Conservation (phyloP, 2,888 invertebrate genomes). For the Neoaliturus tenellus region DNA sequence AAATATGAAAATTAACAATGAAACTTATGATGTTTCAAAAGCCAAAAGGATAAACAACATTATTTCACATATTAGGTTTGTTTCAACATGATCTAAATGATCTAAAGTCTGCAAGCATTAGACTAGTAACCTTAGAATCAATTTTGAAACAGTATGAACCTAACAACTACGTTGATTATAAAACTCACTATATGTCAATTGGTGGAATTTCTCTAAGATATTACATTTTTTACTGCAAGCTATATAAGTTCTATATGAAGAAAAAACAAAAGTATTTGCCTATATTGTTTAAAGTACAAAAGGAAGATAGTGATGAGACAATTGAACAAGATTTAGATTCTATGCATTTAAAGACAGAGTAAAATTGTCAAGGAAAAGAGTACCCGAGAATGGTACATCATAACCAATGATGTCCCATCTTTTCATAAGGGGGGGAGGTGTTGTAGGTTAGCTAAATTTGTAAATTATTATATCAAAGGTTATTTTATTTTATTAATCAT, state of each 20-base stretch:
- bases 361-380: background rate
- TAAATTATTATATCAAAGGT: no score
- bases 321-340: background rate
- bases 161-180: background rate
- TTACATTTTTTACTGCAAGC: background rate
- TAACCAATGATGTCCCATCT: slow-evolving; percentile 7
- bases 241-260: background rate
- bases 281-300: background rate
- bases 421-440: slow-evolving; percentile 27
- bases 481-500: no score
- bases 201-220: background rate
- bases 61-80: background rate
- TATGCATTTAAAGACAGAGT: slow-evolving; percentile 25
- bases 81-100: slow-evolving; percentile 9
- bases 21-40: background rate
- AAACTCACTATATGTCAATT: background rate
- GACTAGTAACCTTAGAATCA: background rate
- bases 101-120: background rate
- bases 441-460: no score
- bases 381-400: background rate
- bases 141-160: slow-evolving; percentile 22
- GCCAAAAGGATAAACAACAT: slow-evolving; percentile 10
- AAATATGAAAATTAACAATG: no score
- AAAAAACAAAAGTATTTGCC: background rate
- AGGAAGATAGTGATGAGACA: background rate